These are phyloP conservation scores for Tetramorium parvispinum DNA, from an alignment of 1,140 invertebrate genomes.

Conservation along the genomic window DNA sequence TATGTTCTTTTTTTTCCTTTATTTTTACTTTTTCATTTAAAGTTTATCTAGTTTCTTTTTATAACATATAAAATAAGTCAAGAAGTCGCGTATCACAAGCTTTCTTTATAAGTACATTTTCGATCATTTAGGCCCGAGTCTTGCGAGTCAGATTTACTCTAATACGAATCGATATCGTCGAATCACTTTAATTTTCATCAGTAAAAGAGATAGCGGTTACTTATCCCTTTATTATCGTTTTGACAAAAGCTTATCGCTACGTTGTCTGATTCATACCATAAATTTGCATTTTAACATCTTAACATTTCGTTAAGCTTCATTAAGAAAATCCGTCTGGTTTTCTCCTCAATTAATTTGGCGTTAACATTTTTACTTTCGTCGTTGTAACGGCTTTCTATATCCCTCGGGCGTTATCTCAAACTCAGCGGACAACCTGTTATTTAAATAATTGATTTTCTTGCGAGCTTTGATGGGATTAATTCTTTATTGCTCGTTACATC, in stretches of 20 bases:
- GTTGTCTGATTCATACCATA: not conserved
- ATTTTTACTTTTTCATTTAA: not conserved
- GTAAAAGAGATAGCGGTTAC: not conserved
- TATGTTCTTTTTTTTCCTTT: not conserved
- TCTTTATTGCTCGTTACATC: slow-evolving; percentile 37
- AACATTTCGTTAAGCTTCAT: not conserved
- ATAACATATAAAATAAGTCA: not conserved
- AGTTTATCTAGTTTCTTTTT: not conserved
- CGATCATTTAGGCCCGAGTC: not conserved
- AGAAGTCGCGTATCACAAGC: not conserved
- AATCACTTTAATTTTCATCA: not conserved
- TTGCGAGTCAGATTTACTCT: slow-evolving; percentile 9
- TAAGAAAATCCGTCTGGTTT: not conserved
- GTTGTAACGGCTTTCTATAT: not conserved
- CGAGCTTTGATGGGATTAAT: slow-evolving; percentile 22
- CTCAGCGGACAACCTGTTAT: not conserved
- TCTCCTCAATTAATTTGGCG: slow-evolving; percentile 5
- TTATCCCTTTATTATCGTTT: not conserved
- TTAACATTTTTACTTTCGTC: slow-evolving; percentile 5
- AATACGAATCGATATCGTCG: slow-evolving; percentile 10
- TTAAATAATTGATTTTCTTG: slow-evolving; percentile 37
- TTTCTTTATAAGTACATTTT: slow-evolving; percentile 35
- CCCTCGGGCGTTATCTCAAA: not conserved
- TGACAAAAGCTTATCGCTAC: not conserved
- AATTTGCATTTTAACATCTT: not conserved